A percentile compares a stretch with the other conserved stretches of the same genome.
Conservation (phyloP, 2,797 vertebrate genomes). For the Peromyscus eremicus region DNA sequence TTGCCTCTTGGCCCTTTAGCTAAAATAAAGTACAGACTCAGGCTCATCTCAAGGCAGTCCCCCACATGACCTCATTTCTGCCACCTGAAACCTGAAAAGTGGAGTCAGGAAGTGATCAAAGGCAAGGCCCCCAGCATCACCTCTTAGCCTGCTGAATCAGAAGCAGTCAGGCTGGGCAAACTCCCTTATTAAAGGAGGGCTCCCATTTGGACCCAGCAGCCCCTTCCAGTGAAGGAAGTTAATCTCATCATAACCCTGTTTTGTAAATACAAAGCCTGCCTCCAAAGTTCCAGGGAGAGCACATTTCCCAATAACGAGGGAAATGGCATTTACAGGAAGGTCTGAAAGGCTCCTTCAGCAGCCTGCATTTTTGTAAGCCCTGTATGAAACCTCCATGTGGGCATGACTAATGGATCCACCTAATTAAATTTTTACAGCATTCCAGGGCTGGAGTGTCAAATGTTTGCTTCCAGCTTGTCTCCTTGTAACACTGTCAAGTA, state of each 20-base stretch:
- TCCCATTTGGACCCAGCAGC: constrained; percentile 73
- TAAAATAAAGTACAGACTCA: neutral
- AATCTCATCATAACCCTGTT: constrained; percentile 87
- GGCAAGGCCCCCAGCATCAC: constrained; percentile 57
- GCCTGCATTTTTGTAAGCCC: constrained; percentile 88
- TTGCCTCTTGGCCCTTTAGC: neutral
- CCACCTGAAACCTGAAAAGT: constrained; percentile 16
- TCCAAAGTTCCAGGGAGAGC: constrained; percentile 87
- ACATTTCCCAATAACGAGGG: constrained; percentile 90
- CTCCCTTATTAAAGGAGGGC: constrained; percentile 67
- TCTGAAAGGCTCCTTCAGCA: constrained; percentile 88
- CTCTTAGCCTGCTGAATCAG: constrained; percentile 68
- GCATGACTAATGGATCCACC: constrained; percentile 95
- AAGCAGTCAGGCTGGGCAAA: neutral
- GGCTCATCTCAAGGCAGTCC: neutral
- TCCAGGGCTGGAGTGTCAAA: constrained; percentile 96
- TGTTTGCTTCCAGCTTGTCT: constrained; percentile 93
- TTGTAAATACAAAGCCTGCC: constrained; percentile 87
- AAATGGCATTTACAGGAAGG: constrained; percentile 90
- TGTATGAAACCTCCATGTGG: constrained; percentile 88
- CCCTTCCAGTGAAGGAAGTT: constrained; percentile 82
- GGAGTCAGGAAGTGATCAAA: constrained; percentile 33
- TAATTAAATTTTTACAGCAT: constrained; percentile 97
- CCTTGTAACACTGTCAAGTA: constrained; percentile 94
- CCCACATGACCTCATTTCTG: neutral